Base-by-base conservation (phyloP, 2,888 invertebrate genomes). In the Hydriomena furcata region DNA sequence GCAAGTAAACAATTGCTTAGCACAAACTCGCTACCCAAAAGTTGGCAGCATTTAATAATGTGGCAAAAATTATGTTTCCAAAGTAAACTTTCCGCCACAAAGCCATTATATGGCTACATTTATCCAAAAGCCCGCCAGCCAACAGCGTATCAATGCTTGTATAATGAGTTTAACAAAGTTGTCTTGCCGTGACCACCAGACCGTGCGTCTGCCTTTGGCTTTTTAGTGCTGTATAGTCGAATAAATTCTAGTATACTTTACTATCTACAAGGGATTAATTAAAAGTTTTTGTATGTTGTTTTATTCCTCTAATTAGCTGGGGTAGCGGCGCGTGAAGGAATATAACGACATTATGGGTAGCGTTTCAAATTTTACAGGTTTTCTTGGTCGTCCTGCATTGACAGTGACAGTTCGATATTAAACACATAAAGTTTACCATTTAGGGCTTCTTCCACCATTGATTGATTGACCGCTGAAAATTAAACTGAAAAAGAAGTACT, bases 91-190 rank as follows among this genome's bases (percentile, higher is more conserved):
- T n/a, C n/a, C n/a, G 21, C 41, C 20, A 20, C 28, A 21, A n/a
- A n/a, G n/a, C 27, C 1, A 1, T 2, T 5, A 23, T 10, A 28
- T 28, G 23, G 21, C 27, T 27, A 38, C 27, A 38, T 49, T 32
- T 38, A 43, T 43, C 31, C 31, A 25, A 42, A 37, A 44, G n/a
- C 12, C 7, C 12, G 7, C 8, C 38, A 32, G 12, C 11, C n/a
- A 36, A 31, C 35, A 58, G 61, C 65, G 61, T 63, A 61, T 56
- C 52, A 56, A 60, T 68, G 55, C 62, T 61, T 58, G 61, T 50
- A 41, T 70, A 68, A 71, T 68, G 52, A 65, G 54, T 55, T 59
- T 50, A 69, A 68, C 66, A 66, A 65, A 64, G 70, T 72, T 66
- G 68, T 71, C 61, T 67, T 61, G 31, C 24, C 46, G 49, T 54